These are phyloP conservation scores for Probosciger aterrimus DNA, from an alignment of 2,113 vertebrate genomes.

Conservation along the genomic window DNA sequence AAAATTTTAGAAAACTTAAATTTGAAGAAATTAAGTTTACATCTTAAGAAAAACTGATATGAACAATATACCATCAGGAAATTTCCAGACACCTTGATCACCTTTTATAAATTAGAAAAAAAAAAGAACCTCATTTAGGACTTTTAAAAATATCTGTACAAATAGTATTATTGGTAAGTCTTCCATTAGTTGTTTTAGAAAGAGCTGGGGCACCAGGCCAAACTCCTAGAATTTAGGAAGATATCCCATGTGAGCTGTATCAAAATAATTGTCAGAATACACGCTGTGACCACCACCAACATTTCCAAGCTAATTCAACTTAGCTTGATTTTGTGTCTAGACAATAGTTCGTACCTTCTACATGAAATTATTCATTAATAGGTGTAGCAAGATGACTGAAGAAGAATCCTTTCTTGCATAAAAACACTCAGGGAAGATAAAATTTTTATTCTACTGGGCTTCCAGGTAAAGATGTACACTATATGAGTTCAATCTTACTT, in stretches of 20 bases:
- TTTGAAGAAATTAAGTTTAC: neutral
- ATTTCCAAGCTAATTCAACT: neutral
- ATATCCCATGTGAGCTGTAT: neutral
- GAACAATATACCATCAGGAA: neutral
- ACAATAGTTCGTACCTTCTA: neutral
- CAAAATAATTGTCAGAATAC: neutral
- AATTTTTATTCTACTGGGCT: neutral
- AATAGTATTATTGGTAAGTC: neutral
- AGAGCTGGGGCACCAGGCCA: neutral
- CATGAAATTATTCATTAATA: neutral
- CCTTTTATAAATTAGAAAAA: neutral
- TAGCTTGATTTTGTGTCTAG: neutral
- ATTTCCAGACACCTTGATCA: neutral
- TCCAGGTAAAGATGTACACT: neutral
- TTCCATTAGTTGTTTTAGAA: neutral
- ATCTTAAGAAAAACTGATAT: neutral
- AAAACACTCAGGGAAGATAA: neutral
- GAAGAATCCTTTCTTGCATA: neutral
- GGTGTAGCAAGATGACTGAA: neutral
- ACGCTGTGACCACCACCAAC: neutral
- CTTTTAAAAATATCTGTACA: neutral
- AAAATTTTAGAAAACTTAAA: neutral
- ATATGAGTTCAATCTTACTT: neutral
- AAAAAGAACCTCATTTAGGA: neutral
- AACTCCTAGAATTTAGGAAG: neutral